A percentile compares a stretch with the other conserved stretches of the same genome.
phyloP scores from a whole-genome alignment of 2,797 vertebrate species.

The Schizothorax lantsangensis region DNA sequence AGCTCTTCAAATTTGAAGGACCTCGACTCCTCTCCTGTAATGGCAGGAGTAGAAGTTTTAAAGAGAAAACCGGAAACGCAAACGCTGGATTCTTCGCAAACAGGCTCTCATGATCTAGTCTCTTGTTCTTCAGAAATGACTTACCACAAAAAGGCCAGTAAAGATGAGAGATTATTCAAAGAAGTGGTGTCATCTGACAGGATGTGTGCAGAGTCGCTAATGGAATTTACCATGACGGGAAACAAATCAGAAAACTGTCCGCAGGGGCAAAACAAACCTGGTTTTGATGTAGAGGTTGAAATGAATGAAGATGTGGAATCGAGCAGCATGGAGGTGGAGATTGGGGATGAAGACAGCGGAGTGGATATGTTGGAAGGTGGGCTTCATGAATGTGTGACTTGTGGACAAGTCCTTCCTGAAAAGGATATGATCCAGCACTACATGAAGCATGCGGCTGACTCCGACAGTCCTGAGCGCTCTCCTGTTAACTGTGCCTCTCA shows the following conservation, averaged over 20 bases:
- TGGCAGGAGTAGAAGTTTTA: background rate
- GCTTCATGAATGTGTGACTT: slow-evolving; percentile 62
- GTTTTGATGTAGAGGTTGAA: background rate
- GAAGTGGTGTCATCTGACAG: background rate
- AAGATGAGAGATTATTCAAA: background rate
- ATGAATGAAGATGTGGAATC: background rate
- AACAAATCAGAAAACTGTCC: background rate
- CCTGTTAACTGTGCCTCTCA: background rate
- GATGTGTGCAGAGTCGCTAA: background rate
- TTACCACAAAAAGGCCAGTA: background rate
- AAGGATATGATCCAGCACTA: slow-evolving; percentile 54
- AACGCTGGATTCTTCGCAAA: background rate
- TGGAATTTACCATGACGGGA: background rate
- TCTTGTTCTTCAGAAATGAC: slow-evolving; percentile 14
- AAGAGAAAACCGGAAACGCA: background rate
- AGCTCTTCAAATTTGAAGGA: background rate
- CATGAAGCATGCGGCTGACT: slow-evolving; percentile 49
- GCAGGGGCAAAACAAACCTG: background rate
- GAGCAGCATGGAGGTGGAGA: slow-evolving; percentile 42
- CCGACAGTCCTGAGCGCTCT: slow-evolving; percentile 23
- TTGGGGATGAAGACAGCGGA: slow-evolving; percentile 30
- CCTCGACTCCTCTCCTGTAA: background rate
- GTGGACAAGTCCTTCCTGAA: slow-evolving; percentile 59
- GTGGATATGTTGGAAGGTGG: slow-evolving; percentile 48
- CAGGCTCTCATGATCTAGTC: background rate